Percentiles rank a stretch among this genome's conserved stretches.
Evolutionary conservation across 2,113 vertebrate genomes (phyloP).

Genomic region (Talpa occidentalis): DNA sequence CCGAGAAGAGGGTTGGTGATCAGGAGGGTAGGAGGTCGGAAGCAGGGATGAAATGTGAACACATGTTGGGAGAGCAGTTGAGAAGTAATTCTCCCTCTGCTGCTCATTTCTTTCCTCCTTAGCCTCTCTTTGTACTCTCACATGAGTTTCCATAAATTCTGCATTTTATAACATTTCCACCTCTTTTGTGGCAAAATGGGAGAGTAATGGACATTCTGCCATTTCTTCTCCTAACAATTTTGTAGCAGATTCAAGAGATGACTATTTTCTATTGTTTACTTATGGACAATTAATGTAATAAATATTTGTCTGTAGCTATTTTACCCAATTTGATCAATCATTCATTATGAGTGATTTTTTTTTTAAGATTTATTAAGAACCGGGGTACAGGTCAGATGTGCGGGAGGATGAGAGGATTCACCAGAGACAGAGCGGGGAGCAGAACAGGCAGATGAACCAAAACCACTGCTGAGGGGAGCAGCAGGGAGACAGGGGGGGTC

Average conservation of each 20-base stretch:
- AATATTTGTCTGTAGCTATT: slow-evolving; percentile 21
- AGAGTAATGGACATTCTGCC: too few relatives aligned
- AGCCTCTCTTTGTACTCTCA: background rate
- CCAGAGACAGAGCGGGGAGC: too few relatives aligned
- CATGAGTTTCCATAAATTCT: background rate
- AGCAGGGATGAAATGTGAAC: background rate
- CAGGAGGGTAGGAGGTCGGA: background rate
- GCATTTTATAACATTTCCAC: background rate
- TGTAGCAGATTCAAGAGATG: background rate
- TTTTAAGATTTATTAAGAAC: too few relatives aligned
- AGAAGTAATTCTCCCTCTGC: background rate
- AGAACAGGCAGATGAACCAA: too few relatives aligned
- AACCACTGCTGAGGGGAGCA: too few relatives aligned
- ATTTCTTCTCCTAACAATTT: background rate
- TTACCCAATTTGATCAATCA: slow-evolving; percentile 30
- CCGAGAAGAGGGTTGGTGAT: background rate
- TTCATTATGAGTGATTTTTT: too few relatives aligned
- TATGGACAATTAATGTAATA: background rate
- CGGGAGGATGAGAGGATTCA: too few relatives aligned
- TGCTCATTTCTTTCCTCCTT: background rate
- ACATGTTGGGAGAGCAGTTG: background rate
- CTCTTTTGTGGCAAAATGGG: background rate
- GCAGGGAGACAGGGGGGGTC: too few relatives aligned
- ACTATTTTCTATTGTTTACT: background rate
- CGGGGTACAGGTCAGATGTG: too few relatives aligned